phyloP scores from a whole-genome alignment of 2,113 vertebrate species.

The Elachura formosa region DNA sequence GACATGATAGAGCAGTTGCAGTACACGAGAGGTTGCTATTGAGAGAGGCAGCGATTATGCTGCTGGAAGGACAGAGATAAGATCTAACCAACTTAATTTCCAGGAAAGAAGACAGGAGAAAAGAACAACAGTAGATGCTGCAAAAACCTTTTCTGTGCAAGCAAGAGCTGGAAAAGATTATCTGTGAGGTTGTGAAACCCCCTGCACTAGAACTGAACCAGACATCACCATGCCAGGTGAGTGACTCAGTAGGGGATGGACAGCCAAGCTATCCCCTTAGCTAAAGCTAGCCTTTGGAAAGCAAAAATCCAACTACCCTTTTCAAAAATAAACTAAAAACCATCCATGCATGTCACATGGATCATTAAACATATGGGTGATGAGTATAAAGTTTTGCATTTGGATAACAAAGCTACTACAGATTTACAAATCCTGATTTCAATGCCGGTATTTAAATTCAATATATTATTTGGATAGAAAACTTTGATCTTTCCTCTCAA shows the following conservation, averaged over 20 bases:
- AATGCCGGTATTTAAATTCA: neutral
- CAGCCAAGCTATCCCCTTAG: neutral
- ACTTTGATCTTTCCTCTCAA: neutral
- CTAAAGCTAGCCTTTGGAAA: neutral
- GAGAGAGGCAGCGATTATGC: neutral
- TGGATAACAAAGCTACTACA: neutral
- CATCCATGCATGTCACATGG: neutral
- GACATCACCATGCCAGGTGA: accelerated
- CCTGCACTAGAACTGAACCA: neutral
- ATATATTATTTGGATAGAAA: neutral
- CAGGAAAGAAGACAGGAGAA: neutral
- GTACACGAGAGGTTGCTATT: neutral
- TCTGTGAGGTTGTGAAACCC: neutral
- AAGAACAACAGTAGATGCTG: neutral
- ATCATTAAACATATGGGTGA: neutral
- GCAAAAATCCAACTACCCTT: neutral
- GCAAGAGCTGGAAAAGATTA: neutral
- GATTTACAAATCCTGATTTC: neutral
- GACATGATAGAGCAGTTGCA: neutral
- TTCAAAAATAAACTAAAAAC: neutral
- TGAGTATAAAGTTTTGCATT: neutral
- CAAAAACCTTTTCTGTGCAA: neutral
- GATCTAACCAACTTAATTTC: neutral
- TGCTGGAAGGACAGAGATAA: neutral
- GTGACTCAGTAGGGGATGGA: neutral